Conservation (phyloP, 2,797 vertebrate genomes). For the Xerus rutilus region DNA sequence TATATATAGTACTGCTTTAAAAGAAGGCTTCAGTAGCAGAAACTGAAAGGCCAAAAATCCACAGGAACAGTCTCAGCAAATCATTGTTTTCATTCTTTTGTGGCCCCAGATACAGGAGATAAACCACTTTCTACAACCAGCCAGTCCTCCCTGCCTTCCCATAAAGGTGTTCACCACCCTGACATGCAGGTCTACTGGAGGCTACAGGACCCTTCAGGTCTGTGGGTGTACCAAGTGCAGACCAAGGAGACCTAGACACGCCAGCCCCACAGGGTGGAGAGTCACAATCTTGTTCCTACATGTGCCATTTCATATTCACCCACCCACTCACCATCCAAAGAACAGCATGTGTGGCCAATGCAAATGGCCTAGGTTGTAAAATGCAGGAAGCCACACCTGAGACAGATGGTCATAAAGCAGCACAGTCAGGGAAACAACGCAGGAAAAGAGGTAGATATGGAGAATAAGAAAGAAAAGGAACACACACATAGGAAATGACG, state of each 20-base stretch:
- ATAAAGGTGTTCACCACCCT: not conserved
- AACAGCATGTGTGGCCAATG: not conserved
- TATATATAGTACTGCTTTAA: not conserved
- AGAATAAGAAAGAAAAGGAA: not conserved
- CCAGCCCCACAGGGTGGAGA: not conserved
- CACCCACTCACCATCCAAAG: not conserved
- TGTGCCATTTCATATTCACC: not conserved
- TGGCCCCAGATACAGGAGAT: not conserved
- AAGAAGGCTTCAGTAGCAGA: not conserved
- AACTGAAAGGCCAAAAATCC: not conserved
- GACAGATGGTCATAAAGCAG: not conserved
- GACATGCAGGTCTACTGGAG: not conserved
- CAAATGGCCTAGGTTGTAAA: not conserved
- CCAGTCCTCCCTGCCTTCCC: not conserved
- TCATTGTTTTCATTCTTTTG: not conserved
- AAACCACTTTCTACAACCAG: not conserved
- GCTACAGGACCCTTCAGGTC: accelerated
- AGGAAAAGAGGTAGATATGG: not conserved
- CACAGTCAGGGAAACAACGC: not conserved
- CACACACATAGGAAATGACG: not conserved
- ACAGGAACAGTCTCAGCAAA: not conserved
- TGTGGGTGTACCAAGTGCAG: not conserved
- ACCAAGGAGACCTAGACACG: not conserved
- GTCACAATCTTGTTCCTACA: not conserved
- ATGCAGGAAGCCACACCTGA: not conserved